phyloP scores from a whole-genome alignment of 2,888 invertebrate genomes.

The Rotaria sp. region DNA sequence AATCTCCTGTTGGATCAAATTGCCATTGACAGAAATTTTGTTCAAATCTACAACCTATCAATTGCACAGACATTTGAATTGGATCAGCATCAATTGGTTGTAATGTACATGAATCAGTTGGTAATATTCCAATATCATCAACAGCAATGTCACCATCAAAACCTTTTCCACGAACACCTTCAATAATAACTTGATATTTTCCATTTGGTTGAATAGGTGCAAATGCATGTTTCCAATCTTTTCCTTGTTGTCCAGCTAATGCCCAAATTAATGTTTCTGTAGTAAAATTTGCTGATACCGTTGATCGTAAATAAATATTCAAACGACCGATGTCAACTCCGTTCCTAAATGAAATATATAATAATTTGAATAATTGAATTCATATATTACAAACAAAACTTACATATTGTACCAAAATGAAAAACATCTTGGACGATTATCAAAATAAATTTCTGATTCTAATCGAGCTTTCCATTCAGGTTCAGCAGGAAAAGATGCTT shows the following conservation, averaged over 20 bases:
- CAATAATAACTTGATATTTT: constrained; percentile 43
- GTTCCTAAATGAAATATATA: background rate
- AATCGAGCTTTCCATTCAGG: constrained; percentile 46
- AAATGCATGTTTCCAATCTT: constrained; percentile 36
- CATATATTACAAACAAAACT: background rate
- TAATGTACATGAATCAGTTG: constrained; percentile 23
- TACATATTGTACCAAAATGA: constrained; percentile 40
- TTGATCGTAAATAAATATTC: constrained; percentile 39
- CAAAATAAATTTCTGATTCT: constrained; percentile 37
- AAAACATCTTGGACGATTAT: constrained; percentile 20
- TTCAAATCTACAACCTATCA: constrained; percentile 37
- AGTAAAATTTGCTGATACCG: constrained; percentile 41
- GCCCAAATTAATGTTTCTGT: constrained; percentile 44
- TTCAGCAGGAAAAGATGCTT: constrained; percentile 45
- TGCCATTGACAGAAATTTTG: constrained; percentile 31
- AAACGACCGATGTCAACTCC: constrained; percentile 31
- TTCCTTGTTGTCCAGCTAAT: constrained; percentile 45
- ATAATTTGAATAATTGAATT: background rate
- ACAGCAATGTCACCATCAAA: constrained; percentile 49
- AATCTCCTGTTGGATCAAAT: constrained; percentile 31
- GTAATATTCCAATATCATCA: constrained; percentile 36
- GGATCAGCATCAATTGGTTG: constrained; percentile 35
- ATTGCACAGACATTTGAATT: background rate
- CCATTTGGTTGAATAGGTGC: constrained; percentile 27
- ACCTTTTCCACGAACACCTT: constrained; percentile 46